These are phyloP conservation scores for Ophion obscuratus DNA, from an alignment of 2,888 invertebrate genomes.

Conservation along the genomic window DNA sequence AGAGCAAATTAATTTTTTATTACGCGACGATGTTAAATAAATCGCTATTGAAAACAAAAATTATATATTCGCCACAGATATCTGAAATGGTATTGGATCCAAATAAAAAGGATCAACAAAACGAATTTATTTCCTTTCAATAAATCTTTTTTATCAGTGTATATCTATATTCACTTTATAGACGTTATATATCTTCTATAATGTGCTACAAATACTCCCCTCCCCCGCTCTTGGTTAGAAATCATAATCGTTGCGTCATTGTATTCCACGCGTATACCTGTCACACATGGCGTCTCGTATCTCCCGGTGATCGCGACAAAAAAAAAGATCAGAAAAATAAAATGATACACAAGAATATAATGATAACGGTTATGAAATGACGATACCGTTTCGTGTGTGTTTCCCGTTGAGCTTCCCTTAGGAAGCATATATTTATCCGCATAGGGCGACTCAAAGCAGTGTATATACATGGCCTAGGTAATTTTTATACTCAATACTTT, in stretches of 20 bases:
- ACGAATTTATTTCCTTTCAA: too few relatives aligned
- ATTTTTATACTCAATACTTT: too few relatives aligned
- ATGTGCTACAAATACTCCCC: not conserved
- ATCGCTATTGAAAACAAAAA: too few relatives aligned
- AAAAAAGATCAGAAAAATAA: slow-evolving; percentile 32
- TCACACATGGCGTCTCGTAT: slow-evolving; percentile 62
- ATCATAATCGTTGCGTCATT: slow-evolving; percentile 33
- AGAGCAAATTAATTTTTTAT: too few relatives aligned
- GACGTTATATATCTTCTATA: not conserved
- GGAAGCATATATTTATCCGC: not conserved
- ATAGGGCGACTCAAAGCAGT: not conserved
- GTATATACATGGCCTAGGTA: too few relatives aligned
- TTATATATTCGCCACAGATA: too few relatives aligned
- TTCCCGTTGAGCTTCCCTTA: slow-evolving; percentile 8
- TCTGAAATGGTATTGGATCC: too few relatives aligned
- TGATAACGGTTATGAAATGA: slow-evolving; percentile 71
- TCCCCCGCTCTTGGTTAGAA: slow-evolving; percentile 4
- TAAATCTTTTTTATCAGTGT: not conserved
- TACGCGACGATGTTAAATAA: too few relatives aligned
- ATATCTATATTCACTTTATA: not conserved
- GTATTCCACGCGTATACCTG: slow-evolving; percentile 23
- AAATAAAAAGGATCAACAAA: too few relatives aligned
- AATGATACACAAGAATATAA: slow-evolving; percentile 38
- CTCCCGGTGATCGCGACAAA: slow-evolving; percentile 64
- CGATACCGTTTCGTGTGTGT: slow-evolving; percentile 60